Evolutionary conservation across 1,140 invertebrate genomes (phyloP).

Genomic region (Mylabris phalerata): DNA sequence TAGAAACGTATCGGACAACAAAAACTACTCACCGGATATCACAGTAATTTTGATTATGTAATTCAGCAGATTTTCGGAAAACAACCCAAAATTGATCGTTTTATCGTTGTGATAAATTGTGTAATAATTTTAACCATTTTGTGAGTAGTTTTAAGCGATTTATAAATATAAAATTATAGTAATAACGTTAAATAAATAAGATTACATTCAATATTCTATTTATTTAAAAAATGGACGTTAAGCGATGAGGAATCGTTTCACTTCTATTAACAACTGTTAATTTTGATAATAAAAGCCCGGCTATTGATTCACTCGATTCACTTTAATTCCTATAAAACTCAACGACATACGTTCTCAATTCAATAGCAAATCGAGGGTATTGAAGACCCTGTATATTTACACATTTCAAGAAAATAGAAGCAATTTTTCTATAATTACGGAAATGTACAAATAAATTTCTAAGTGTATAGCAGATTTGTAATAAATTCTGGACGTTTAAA

Average conservation of each 20-base stretch:
- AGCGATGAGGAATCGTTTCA: conserved; percentile 11
- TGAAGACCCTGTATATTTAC: no score
- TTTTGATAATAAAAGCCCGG: no score
- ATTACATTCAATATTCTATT: neutral
- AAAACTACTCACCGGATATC: neutral
- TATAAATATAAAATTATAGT: neutral
- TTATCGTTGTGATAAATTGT: conserved; percentile 3
- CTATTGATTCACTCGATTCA: no score
- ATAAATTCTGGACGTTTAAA: conserved; percentile 8
- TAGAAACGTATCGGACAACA: no score
- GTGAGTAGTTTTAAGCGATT: conserved; percentile 8
- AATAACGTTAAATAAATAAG: no score
- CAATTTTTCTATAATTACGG: neutral
- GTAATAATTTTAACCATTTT: neutral
- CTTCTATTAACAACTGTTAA: no score
- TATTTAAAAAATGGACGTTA: conserved; percentile 13
- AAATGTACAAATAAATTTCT: neutral
- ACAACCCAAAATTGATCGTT: no score
- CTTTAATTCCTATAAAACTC: no score
- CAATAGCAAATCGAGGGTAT: no score
- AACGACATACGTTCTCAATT: no score
- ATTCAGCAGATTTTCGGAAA: neutral
- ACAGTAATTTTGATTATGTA: conserved; percentile 16
- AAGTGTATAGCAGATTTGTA: neutral
- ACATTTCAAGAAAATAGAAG: no score